Percentiles rank a stretch among this genome's conserved stretches.
phyloP scores from a whole-genome alignment of 2,797 vertebrate species.

The Gymnoscopelus microlampas region DNA sequence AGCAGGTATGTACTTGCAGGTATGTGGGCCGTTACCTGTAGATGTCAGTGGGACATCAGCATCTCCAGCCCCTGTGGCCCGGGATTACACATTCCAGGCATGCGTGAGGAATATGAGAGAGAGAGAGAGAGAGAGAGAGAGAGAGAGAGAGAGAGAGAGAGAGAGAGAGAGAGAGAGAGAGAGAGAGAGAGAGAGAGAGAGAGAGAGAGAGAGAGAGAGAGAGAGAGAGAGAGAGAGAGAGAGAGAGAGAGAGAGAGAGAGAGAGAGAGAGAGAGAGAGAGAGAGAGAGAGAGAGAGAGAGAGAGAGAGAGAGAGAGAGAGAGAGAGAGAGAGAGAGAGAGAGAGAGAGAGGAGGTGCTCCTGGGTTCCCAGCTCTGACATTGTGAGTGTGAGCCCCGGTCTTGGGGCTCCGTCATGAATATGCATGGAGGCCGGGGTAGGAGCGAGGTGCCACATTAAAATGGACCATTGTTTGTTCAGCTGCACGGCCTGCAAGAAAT shows the following conservation, averaged over 20 bases:
- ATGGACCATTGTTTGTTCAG: slow-evolving; percentile 87
- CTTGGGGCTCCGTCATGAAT: slow-evolving; percentile 91
- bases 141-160: neutral
- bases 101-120: slow-evolving; percentile 68
- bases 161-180: slow-evolving; percentile 5
- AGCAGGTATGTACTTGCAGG: neutral
- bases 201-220: slow-evolving; percentile 9
- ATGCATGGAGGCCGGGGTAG: slow-evolving; percentile 86
- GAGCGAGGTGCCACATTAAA: slow-evolving; percentile 91
- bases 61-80: slow-evolving; percentile 50
- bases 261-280: slow-evolving; percentile 1
- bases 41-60: slow-evolving; percentile 65
- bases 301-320: slow-evolving; percentile 2
- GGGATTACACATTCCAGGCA: slow-evolving; percentile 91
- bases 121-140: slow-evolving; percentile 10
- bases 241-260: slow-evolving; percentile 11
- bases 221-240: neutral
- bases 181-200: slow-evolving; percentile 4
- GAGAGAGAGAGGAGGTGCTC: slow-evolving; percentile 77
- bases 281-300: slow-evolving; percentile 7
- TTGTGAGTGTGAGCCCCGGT: slow-evolving; percentile 93
- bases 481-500: slow-evolving; percentile 40
- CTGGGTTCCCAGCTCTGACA: slow-evolving; percentile 92
- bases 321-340: slow-evolving; percentile 7
- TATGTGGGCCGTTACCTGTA: slow-evolving; percentile 29